Evolutionary conservation across 2,113 vertebrate genomes (phyloP).

Genomic region (Morone chrysops): DNA sequence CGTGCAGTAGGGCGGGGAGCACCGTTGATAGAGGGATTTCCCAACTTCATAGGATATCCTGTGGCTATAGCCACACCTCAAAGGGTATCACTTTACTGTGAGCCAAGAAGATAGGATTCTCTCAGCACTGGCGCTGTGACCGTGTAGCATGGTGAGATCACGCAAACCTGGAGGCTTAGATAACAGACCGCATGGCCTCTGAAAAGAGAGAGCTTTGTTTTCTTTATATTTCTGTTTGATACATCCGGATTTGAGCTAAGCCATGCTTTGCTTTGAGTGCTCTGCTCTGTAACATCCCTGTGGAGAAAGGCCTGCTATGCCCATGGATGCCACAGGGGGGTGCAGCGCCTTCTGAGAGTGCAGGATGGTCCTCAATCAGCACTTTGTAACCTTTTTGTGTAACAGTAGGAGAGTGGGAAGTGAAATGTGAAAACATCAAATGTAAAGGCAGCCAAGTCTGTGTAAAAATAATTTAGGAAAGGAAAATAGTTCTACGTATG

Average conservation of each 20-base stretch:
- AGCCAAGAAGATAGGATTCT: conserved; percentile 78
- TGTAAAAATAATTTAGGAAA: conserved; percentile 54
- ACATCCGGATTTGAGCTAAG: conserved; percentile 59
- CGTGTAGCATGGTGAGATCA: conserved; percentile 64
- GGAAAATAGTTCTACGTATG: conserved; percentile 50
- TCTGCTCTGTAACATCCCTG: conserved; percentile 18
- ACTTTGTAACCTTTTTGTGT: conserved; percentile 64
- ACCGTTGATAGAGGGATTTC: conserved; percentile 80
- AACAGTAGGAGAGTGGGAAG: conserved; percentile 78
- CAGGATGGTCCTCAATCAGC: conserved; percentile 56
- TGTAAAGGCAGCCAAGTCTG: conserved; percentile 54
- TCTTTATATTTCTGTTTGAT: conserved; percentile 67
- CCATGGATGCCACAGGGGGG: conserved; percentile 68
- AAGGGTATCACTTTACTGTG: conserved; percentile 78
- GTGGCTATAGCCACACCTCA: conserved; percentile 79
- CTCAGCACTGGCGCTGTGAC: conserved; percentile 59
- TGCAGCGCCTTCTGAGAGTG: conserved; percentile 60
- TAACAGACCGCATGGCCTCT: conserved; percentile 50
- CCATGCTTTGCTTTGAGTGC: conserved; percentile 40
- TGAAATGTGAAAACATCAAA: conserved; percentile 69
- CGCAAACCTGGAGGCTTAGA: conserved; percentile 60
- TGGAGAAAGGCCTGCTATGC: conserved; percentile 37
- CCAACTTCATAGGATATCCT: conserved; percentile 84
- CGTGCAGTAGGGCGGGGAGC: conserved; percentile 77
- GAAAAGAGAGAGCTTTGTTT: conserved; percentile 61